Evolutionary conservation across 2,888 invertebrate species (phyloP), one percentile per base, ranked within the genome.

Genomic region (Keiferia lycopersicella): DNA sequence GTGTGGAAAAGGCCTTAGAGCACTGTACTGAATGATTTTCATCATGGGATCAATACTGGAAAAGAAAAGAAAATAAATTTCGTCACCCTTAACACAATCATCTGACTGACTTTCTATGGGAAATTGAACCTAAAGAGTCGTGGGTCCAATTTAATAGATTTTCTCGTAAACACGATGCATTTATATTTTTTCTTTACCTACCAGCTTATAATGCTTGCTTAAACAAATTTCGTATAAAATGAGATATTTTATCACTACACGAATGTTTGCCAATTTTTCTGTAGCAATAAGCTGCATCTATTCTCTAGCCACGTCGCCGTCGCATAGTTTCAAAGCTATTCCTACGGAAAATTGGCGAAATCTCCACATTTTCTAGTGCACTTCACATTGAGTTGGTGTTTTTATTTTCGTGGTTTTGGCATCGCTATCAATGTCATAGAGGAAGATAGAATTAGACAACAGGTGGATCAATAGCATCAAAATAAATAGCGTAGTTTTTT

Each of bases 351-450:
- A 34, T 56, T 53, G 22, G 51, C 26, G 22, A 34, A 56, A 34
- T 56, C 1, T 30, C 30, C 26, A 34, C 30, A 34, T 34, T 16
- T 38, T 58, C 39, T 58, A 58, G 18, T 58, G 58, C 58, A 57
- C 30, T 38, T 57, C 18, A 20, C 34, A 53, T 20, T 20, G 20
- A 58, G 39, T 39, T 38, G 39, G 22, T 26, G 39, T 58, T 58
- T 58, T 58, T 39, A 39, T 58, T 58, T 58, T 14, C 18, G 38
- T 58, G 39, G 16, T 16, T 38, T 38, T 58, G 58, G 58, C 58
- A 38, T 12, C 20, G 14, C 16, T 58, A 58, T 58, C 58, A 58
- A 39, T 58, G 58, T 58, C 58, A 58, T 58, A 58, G 58, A 58
- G 39, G 39, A 56, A 56, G 57, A 26, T 34, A 56, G 56, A 56